Conservation (phyloP, 2,797 vertebrate species). For the Alauda arvensis region DNA sequence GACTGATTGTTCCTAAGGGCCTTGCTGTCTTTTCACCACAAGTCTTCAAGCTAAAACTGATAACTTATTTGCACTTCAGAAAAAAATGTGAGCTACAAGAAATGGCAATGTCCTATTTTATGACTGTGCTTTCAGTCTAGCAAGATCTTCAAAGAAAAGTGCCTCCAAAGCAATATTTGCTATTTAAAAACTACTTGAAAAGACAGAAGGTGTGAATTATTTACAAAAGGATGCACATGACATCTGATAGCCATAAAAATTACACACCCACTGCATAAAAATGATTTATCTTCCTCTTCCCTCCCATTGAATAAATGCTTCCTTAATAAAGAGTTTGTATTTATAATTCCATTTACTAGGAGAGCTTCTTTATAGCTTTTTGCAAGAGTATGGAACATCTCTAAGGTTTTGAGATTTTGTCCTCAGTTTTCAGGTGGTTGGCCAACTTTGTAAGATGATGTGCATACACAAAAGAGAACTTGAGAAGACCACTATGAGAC, state of each 20-base stretch:
- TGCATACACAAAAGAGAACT: background rate
- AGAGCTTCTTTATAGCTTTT: background rate
- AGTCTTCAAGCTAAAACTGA: background rate
- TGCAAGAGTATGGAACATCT: background rate
- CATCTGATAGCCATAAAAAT: background rate
- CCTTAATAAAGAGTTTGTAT: background rate
- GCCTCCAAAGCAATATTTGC: background rate
- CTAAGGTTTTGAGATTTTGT: background rate
- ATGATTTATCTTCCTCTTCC: background rate
- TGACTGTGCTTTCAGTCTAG: background rate
- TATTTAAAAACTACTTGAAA: background rate
- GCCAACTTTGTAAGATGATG: background rate
- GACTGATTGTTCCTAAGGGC: background rate
- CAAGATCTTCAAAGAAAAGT: background rate
- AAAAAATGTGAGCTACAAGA: background rate
- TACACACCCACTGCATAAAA: background rate
- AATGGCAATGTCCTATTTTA: background rate
- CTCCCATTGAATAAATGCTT: background rate
- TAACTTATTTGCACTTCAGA: background rate
- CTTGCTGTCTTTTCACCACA: background rate
- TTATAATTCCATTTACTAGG: background rate
- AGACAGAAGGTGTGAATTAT: background rate
- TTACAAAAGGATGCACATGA: background rate
- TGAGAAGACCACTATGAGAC: background rate
- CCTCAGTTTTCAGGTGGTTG: background rate